Conservation (phyloP, 2,888 invertebrate species). For the Nomada fucata region DNA sequence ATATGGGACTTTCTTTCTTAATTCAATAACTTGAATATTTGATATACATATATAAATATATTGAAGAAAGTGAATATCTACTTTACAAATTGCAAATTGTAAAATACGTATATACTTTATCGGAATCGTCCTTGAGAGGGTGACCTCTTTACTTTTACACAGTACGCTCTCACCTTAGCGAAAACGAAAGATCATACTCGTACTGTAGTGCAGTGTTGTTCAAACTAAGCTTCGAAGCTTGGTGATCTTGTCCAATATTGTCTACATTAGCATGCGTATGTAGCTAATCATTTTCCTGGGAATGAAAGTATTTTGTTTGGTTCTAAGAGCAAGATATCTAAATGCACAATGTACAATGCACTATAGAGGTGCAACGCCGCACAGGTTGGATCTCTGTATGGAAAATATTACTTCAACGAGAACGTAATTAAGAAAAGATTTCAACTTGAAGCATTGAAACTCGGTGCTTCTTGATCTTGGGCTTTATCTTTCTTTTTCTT, state of each 20-base stretch:
- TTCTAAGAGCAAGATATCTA: too few relatives aligned
- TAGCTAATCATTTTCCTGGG: too few relatives aligned
- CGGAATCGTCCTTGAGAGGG: constrained; percentile 4
- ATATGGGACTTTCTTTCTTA: constrained; percentile 29
- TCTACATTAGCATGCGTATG: too few relatives aligned
- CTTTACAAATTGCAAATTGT: constrained; percentile 29
- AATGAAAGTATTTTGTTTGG: too few relatives aligned
- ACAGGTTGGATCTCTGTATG: too few relatives aligned
- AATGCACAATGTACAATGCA: too few relatives aligned
- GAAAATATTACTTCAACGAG: neutral
- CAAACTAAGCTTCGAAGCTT: too few relatives aligned
- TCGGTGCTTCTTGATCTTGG: constrained; percentile 53
- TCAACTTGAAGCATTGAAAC: constrained; percentile 38
- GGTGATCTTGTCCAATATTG: too few relatives aligned
- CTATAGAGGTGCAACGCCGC: too few relatives aligned
- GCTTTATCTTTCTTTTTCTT: constrained; percentile 82
- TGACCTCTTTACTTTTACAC: neutral
- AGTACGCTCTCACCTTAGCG: constrained; percentile 16
- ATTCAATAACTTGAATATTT: constrained; percentile 17
- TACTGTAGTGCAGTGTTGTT: neutral
- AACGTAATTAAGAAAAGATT: constrained; percentile 3
- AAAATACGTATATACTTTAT: constrained; percentile 18
- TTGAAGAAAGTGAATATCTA: neutral
- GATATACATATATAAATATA: neutral
- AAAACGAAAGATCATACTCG: constrained; percentile 10